A percentile compares a stretch with the other conserved stretches of the same genome.
phyloP scores from a whole-genome alignment of 2,888 invertebrate genomes.

The Melanchra persicariae region DNA sequence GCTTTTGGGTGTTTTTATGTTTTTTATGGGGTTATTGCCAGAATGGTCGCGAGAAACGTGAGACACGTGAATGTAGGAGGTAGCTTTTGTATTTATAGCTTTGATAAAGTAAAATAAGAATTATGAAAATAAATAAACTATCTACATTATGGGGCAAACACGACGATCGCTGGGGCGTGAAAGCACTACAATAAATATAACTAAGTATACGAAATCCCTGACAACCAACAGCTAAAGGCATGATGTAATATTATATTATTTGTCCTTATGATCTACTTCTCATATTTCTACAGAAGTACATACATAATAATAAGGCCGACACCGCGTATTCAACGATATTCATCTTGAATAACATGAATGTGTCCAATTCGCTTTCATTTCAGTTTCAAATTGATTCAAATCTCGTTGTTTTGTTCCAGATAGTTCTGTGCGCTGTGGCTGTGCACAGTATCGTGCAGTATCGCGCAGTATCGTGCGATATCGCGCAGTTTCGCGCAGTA shows the following conservation, averaged over 20 bases:
- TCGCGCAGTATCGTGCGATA: not conserved
- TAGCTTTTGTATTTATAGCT: too few relatives aligned
- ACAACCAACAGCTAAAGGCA: conserved; percentile 1
- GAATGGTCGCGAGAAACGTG: not conserved
- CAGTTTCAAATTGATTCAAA: conserved; percentile 50
- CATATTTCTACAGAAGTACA: conserved; percentile 1
- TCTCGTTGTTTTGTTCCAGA: conserved; percentile 54
- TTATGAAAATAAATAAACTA: not conserved
- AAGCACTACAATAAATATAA: not conserved
- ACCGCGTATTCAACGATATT: conserved; percentile 15
- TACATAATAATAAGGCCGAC: conserved; percentile 5
- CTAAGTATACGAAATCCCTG: not conserved
- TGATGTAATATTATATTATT: conserved; percentile 1
- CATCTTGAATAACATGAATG: conserved; percentile 15
- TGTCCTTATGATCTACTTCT: conserved; percentile 4
- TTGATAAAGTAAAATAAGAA: not conserved
- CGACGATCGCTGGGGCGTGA: not conserved
- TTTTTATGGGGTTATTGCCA: not conserved
- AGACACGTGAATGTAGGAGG: not conserved
- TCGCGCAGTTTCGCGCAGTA: conserved; percentile 5
- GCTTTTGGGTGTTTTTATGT: not conserved
- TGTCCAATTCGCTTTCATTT: conserved; percentile 38
- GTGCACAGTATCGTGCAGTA: not conserved
- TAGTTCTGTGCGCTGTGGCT: not conserved
- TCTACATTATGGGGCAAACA: not conserved